Evolutionary conservation across 2,797 vertebrate species (phyloP), one percentile per base, ranked within the genome.

Genomic region (Amniataba percoides): DNA sequence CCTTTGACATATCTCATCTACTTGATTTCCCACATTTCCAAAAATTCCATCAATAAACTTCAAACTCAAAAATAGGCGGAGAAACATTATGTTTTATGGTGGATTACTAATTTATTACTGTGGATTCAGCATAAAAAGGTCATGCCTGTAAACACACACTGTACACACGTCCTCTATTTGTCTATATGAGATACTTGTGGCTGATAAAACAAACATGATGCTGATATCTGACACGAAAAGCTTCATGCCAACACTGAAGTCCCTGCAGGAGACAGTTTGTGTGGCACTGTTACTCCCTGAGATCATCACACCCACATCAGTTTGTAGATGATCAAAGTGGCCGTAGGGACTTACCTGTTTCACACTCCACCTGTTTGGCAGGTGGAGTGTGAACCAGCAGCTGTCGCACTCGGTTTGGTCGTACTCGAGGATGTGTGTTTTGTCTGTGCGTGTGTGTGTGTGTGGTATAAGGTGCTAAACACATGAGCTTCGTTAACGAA

Each of bases 401-500:
- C 78, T 56, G 62, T 57, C 65, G 10, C 59, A 81, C 73, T 67
- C 72, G 72, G 57, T 16, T 71, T 39, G 2, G 14, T 51, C 64
- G 43, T 48, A 36, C 9, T 62, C 1, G 4, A 34, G 11, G 61
- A 40, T 51, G 46, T 61, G 71, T 74, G 61, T 76, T 64, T 68
- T 53, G 55, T 69, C 71, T 36, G 72, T 56, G 34, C 39, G 4
- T 67, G 65, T 63, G 62, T 51, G 42, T 71, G 60, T 80, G 70
- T 66, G 52, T 3, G 58, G 4, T 13, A 25, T 42, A 34, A n/a
- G 65, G 13, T n/a, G 36, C 27, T 40, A 58, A 74, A 80, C 48
- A 60, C 60, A 71, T 36, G 48, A 55, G 83, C 83, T 84, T 85
- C 65, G 42, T 83, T 88, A 65, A 80, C 53, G 31, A 25, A 88